Conservation (phyloP, 2,888 invertebrate genomes). For the Pemphredon lugubris region DNA sequence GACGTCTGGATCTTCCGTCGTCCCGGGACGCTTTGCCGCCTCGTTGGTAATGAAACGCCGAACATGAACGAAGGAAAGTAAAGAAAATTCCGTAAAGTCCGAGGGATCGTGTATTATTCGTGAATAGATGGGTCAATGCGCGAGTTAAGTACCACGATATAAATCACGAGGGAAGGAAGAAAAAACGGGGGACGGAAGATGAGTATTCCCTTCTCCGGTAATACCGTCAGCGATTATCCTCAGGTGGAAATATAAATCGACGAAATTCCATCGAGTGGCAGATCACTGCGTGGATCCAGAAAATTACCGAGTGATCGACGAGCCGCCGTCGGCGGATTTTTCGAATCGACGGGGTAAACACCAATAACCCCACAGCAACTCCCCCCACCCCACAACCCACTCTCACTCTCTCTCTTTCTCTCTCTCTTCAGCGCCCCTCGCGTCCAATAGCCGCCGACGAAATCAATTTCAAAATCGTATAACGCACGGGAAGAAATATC, state of each 20-base stretch:
- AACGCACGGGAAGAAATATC: slow-evolving; percentile 33
- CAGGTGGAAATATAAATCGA: slow-evolving; percentile 46
- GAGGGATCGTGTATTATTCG: slow-evolving; percentile 48
- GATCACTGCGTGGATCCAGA: slow-evolving; percentile 30
- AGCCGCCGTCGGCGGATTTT: slow-evolving; percentile 56
- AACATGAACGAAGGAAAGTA: not conserved
- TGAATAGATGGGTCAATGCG: slow-evolving; percentile 62
- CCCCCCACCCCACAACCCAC: not conserved
- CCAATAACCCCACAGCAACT: slow-evolving; percentile 25
- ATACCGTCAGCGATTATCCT: slow-evolving; percentile 46
- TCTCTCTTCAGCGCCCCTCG: not conserved
- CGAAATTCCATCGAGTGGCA: slow-evolving; percentile 37
- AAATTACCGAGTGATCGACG: slow-evolving; percentile 54
- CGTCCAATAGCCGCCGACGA: slow-evolving; percentile 4
- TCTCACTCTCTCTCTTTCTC: slow-evolving; percentile 2
- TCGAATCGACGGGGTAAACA: slow-evolving; percentile 44
- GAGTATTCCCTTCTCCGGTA: slow-evolving; percentile 34
- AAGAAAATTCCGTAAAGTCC: slow-evolving; percentile 34
- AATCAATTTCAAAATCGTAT: slow-evolving; percentile 49
- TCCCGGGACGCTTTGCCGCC: not conserved
- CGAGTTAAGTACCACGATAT: slow-evolving; percentile 49
- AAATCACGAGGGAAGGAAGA: slow-evolving; percentile 40
- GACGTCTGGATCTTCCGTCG: slow-evolving; percentile 18
- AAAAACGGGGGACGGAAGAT: slow-evolving; percentile 28
- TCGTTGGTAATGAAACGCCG: too few species aligned